These are phyloP conservation scores for Microplitis manilae DNA, from an alignment of 2,888 invertebrate genomes.

Conservation along the genomic window DNA sequence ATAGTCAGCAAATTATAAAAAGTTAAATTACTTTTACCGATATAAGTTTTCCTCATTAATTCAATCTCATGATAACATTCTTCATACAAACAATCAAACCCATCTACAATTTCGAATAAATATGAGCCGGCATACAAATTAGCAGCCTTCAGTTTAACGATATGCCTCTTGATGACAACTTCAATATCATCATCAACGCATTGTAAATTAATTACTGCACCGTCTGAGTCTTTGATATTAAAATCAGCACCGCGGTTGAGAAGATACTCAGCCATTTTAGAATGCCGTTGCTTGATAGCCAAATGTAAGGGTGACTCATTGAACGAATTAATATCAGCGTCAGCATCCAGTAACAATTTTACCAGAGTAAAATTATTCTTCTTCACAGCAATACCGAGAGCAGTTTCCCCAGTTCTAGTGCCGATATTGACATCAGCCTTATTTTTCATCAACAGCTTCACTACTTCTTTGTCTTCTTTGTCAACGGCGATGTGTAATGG, in stretches of 20 bases:
- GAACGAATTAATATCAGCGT: neutral
- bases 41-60: neutral
- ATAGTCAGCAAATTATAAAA: neutral
- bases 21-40: neutral
- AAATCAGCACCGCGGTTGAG: neutral
- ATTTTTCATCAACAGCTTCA: neutral
- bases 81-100: neutral
- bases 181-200: neutral
- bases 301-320: neutral
- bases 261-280: neutral
- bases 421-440: neutral
- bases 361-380: neutral
- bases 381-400: neutral
- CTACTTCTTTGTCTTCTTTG: neutral
- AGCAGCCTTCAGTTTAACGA: neutral
- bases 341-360: neutral
- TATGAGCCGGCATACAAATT: neutral
- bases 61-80: neutral
- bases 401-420: neutral
- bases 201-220: too few species aligned
- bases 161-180: neutral
- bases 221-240: neutral
- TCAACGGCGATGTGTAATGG: neutral
- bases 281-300: neutral
- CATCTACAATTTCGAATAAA: neutral